Percentiles rank a stretch among this genome's conserved stretches.
Conservation (phyloP, 2,113 vertebrate species). For the Ammodytes dubius region DNA sequence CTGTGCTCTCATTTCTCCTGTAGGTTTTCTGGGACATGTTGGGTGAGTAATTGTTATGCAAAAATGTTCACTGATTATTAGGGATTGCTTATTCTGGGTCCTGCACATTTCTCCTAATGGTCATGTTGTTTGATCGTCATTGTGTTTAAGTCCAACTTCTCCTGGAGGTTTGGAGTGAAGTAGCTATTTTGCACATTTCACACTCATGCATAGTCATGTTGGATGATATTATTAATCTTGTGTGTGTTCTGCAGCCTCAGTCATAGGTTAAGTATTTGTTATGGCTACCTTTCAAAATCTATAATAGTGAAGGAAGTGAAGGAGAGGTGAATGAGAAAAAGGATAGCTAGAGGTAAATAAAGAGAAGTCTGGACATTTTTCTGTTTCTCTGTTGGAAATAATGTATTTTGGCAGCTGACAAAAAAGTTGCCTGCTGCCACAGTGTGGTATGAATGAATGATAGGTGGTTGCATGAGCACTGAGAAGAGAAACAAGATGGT, state of each 20-base stretch:
- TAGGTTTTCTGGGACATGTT: slow-evolving; percentile 60
- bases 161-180: not conserved
- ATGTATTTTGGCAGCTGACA: not conserved
- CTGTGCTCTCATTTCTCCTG: slow-evolving; percentile 59
- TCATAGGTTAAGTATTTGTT: not conserved
- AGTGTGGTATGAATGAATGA: not conserved
- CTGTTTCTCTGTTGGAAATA: not conserved
- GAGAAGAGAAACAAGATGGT: not conserved
- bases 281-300: slow-evolving; percentile 16
- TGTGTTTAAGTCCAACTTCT: not conserved
- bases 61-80: slow-evolving; percentile 28
- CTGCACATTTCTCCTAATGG: not conserved
- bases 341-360: not conserved
- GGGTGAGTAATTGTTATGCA: slow-evolving; percentile 44
- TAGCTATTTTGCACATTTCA: slow-evolving; percentile 6
- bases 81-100: slow-evolving; percentile 2
- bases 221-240: not conserved
- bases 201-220: slow-evolving; percentile 1
- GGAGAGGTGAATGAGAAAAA: not conserved
- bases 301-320: slow-evolving; percentile 11
- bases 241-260: slow-evolving; percentile 2
- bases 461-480: not conserved
- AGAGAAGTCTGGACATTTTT: slow-evolving; percentile 21
- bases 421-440: not conserved
- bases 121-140: not conserved